Evolutionary conservation across 2,888 invertebrate species (phyloP), one percentile per base, ranked within the genome.

Genomic region (Drosophila longiperda): DNA sequence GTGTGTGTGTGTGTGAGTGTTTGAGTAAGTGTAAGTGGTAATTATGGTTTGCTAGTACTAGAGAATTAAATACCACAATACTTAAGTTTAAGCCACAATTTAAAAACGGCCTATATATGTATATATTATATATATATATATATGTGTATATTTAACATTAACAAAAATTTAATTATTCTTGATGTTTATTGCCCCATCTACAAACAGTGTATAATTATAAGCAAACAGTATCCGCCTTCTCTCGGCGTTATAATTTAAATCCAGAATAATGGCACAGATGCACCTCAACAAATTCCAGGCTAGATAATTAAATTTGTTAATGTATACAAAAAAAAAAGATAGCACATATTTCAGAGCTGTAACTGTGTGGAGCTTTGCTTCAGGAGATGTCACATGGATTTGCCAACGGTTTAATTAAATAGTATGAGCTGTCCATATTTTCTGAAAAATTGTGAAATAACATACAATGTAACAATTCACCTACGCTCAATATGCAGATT

Each of bases 121-220:
- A 23, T 20, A n/a, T n/a, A n/a, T n/a, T n/a, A n/a, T n/a, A n/a
- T n/a, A n/a, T 15, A 34, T 17, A 40, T 26, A 38, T 26, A 3
- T 26, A 23, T 20, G 15, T 36, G 40, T 42, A 26, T n/a, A 23
- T 42, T 32, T n/a, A 42, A 23, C 34, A 40, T 45, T 4, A 20
- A 36, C 38, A 29, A 67, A 63, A 85, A 53, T 50, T 36, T 70
- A 77, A 86, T 83, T 83, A 80, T 66, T 60, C 53, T 50, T 49
- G 66, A 70, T 58, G 63, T 64, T 42, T 32, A 45, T 58, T 52
- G 45, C 42, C 60, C 57, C 68, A 66, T 49, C 23, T 12, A n/a
- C 33, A 20, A 2, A 11, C 72, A 64, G 7, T 32, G 8, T 17
- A 45, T 72, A 61, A 73, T 74, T 68, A 60, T 62, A 68, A 78